phyloP scores from a whole-genome alignment of 2,113 vertebrate genomes.

The Lates calcarifer region DNA sequence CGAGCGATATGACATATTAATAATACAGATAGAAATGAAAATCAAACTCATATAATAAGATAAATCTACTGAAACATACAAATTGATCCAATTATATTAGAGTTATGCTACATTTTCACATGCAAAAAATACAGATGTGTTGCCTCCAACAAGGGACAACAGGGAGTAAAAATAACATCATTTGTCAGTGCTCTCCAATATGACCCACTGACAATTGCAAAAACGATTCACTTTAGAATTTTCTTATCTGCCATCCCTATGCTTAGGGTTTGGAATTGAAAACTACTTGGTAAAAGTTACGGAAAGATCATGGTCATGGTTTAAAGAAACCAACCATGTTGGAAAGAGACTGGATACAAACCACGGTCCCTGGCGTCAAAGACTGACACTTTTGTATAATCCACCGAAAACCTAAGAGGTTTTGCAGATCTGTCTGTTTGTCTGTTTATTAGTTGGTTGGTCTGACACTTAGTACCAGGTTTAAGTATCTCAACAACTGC shows the following conservation, averaged over 20 bases:
- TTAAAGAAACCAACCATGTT: conserved; percentile 1
- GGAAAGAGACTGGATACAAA: background rate
- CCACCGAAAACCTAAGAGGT: background rate
- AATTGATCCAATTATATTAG: background rate
- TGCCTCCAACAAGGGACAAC: background rate
- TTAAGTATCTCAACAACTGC: background rate
- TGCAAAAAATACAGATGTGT: background rate
- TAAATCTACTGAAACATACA: background rate
- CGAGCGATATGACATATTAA: conserved; percentile 3
- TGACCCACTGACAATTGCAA: background rate
- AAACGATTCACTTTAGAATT: background rate
- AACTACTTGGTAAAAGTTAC: background rate
- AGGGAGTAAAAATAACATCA: background rate
- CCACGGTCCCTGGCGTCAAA: conserved; percentile 20
- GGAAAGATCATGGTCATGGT: conserved; percentile 11
- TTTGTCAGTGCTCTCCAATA: background rate
- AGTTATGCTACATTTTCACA: background rate
- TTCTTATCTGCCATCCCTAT: background rate
- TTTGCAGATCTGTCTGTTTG: background rate
- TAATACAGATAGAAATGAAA: background rate
- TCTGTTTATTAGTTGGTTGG: too few relatives aligned
- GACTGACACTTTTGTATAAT: background rate
- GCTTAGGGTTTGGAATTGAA: conserved; percentile 8
- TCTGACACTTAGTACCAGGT: background rate
- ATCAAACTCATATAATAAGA: background rate